Percentiles rank a stretch among this genome's conserved stretches.
phyloP scores from a whole-genome alignment of 1,140 invertebrate genomes.

The Thaumatotibia leucotreta region DNA sequence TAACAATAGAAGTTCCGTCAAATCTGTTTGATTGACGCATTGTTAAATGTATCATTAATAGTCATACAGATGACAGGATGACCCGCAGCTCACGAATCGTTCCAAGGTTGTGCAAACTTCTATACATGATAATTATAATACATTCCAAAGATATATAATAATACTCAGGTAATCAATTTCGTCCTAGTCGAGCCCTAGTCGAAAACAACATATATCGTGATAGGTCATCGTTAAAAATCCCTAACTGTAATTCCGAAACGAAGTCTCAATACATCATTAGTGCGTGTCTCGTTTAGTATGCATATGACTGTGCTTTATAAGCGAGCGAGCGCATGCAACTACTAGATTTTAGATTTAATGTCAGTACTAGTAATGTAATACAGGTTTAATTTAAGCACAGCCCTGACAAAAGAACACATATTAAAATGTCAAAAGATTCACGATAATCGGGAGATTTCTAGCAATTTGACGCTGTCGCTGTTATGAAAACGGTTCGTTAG shows the following conservation, averaged over 20 bases:
- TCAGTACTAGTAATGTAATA: too few species aligned
- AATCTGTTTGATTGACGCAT: conserved; percentile 3
- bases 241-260: too few species aligned
- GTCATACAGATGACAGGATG: background rate
- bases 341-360: background rate
- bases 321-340: background rate
- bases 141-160: too few species aligned
- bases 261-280: too few species aligned
- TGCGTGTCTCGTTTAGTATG: background rate
- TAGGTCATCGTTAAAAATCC: background rate
- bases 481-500: conserved; percentile 56
- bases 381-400: conserved; percentile 21
- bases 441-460: conserved; percentile 53
- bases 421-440: conserved; percentile 55
- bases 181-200: too few species aligned
- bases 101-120: background rate
- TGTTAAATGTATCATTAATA: background rate
- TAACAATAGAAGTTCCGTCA: background rate
- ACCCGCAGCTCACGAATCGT: background rate
- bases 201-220: background rate
- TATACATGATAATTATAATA: too few species aligned
- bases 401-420: conserved; percentile 34
- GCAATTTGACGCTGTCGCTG: conserved; percentile 48
- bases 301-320: background rate
- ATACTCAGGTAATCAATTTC: too few species aligned